These are phyloP conservation scores for Labeo calbasu DNA, from an alignment of 2,797 vertebrate species.

Conservation along the genomic window DNA sequence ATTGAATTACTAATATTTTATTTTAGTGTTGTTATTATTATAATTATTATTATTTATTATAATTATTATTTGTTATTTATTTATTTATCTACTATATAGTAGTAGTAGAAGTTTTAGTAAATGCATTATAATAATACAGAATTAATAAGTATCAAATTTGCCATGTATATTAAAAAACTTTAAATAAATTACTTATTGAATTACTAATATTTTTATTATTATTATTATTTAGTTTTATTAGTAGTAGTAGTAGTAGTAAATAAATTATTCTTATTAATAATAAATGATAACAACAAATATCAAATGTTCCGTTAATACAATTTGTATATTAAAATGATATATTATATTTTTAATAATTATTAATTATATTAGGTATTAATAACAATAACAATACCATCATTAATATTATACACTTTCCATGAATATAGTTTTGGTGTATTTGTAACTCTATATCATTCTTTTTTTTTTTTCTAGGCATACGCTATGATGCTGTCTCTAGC, in stretches of 20 bases:
- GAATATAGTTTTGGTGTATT: slow-evolving; percentile 22
- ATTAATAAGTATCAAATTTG: too few relatives aligned
- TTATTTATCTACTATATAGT: too few relatives aligned
- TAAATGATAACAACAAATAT: background rate
- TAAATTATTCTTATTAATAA: background rate
- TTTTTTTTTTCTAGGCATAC: slow-evolving; percentile 81
- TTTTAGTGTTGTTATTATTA: too few relatives aligned
- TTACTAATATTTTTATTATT: too few relatives aligned
- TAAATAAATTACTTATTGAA: too few relatives aligned
- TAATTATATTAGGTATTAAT: slow-evolving; percentile 1
- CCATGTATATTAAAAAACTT: too few relatives aligned
- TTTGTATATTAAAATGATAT: background rate
- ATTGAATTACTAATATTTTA: too few relatives aligned
- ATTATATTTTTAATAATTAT: background rate
- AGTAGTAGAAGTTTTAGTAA: too few relatives aligned
- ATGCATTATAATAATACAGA: too few relatives aligned
- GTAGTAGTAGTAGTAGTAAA: background rate
- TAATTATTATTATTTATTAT: too few relatives aligned
- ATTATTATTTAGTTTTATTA: background rate
- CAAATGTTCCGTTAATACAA: background rate
- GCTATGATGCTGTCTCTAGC: slow-evolving; percentile 99
- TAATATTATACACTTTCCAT: background rate
- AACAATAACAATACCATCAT: background rate
- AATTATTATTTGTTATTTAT: too few relatives aligned
- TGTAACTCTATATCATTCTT: slow-evolving; percentile 14